phyloP scores from a whole-genome alignment of 2,888 invertebrate genomes.

The Aphidoletes aphidimyza region DNA sequence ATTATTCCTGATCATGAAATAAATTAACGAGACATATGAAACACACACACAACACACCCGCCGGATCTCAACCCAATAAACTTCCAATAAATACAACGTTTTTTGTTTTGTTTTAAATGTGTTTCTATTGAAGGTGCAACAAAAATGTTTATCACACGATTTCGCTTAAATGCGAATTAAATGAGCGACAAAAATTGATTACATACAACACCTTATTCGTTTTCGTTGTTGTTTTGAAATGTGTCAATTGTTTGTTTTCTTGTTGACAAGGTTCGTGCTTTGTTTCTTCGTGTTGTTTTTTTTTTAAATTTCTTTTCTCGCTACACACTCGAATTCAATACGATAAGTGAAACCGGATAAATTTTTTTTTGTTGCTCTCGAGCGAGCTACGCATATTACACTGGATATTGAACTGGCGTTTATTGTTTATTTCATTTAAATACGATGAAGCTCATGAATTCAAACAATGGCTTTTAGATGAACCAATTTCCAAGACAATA shows the following conservation, averaged over 20 bases:
- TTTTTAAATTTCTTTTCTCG: too few relatives aligned
- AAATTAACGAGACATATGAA: too few relatives aligned
- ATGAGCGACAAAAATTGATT: not conserved
- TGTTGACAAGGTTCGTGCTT: not conserved
- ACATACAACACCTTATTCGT: not conserved
- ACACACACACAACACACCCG: too few relatives aligned
- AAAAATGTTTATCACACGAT: too few relatives aligned
- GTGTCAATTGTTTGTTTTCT: slow-evolving; percentile 29
- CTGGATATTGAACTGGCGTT: not conserved
- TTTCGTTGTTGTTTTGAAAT: not conserved
- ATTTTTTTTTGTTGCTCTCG: not conserved
- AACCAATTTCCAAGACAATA: not conserved
- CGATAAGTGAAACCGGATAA: slow-evolving; percentile 26
- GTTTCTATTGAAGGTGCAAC: too few relatives aligned
- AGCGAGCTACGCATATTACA: not conserved
- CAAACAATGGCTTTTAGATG: not conserved
- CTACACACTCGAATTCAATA: too few relatives aligned
- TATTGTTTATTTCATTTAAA: not conserved
- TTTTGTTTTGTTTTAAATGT: too few relatives aligned
- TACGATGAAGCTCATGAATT: not conserved
- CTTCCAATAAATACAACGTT: too few relatives aligned
- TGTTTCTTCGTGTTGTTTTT: not conserved
- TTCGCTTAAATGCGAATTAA: too few relatives aligned
- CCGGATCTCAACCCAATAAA: too few relatives aligned
- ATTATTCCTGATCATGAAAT: too few relatives aligned